phyloP scores from a whole-genome alignment of 2,888 invertebrate species.

The Romanomermis culicivorax region DNA sequence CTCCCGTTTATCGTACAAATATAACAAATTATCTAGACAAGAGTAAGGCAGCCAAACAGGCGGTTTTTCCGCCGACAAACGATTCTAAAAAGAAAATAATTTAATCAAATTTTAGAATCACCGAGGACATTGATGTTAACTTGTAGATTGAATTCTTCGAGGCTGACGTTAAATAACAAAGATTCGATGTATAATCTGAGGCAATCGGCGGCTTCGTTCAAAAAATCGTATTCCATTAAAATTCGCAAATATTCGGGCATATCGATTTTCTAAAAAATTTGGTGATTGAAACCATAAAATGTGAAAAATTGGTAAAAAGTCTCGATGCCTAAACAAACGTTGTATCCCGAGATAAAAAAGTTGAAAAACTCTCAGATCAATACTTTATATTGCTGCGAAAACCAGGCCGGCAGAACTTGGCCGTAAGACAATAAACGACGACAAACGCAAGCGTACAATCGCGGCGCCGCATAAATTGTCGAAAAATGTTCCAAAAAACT shows the following conservation, averaged over 20 bases:
- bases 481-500: background rate
- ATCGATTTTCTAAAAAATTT: background rate
- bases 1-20: background rate
- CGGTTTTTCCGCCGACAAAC: background rate
- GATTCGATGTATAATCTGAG: background rate
- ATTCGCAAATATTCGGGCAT: background rate
- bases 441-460: background rate
- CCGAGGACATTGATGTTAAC: too few species aligned
- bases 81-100: background rate
- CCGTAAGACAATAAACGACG: background rate
- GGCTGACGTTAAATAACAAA: background rate
- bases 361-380: too few species aligned
- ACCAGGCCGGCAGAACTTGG: background rate
- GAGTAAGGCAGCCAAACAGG: background rate
- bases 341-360: too few species aligned
- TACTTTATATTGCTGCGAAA: background rate
- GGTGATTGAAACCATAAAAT: background rate
- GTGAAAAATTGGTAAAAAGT: too few species aligned
- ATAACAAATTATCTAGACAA: background rate
- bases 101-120: too few species aligned
- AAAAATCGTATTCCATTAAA: background rate
- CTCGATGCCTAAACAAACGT: too few species aligned
- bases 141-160: background rate
- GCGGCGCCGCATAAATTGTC: background rate
- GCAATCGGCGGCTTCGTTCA: background rate